These are phyloP conservation scores for Sylvia atricapilla DNA, from an alignment of 2,113 vertebrate species.

Conservation along the genomic window DNA sequence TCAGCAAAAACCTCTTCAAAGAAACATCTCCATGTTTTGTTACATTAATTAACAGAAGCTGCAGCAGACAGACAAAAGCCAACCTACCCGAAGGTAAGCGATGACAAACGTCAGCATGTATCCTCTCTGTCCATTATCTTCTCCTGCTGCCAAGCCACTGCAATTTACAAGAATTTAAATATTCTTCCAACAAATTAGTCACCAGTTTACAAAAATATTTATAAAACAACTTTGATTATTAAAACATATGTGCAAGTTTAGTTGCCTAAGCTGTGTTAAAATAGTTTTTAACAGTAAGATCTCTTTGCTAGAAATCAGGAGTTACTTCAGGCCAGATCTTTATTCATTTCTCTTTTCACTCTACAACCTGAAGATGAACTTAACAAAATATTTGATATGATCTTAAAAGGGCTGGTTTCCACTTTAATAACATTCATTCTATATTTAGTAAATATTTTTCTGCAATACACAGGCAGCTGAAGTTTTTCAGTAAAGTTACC, in stretches of 20 bases:
- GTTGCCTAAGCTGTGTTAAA: not conserved
- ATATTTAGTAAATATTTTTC: not conserved
- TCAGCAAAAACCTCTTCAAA: not conserved
- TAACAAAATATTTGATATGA: not conserved
- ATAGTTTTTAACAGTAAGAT: not conserved
- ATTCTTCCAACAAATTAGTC: constrained; percentile 23
- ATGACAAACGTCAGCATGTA: constrained; percentile 99
- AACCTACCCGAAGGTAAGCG: constrained; percentile 95
- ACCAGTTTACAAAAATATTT: not conserved
- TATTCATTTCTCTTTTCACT: not conserved
- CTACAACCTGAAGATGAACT: not conserved
- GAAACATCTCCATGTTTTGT: not conserved
- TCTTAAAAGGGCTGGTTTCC: not conserved
- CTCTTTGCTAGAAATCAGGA: not conserved
- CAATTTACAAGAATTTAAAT: constrained; percentile 78
- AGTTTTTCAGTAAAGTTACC: not conserved
- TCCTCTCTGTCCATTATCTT: constrained; percentile 98
- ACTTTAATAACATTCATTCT: not conserved
- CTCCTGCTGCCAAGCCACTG: constrained; percentile 97
- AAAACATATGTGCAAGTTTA: not conserved
- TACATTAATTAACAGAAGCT: not conserved
- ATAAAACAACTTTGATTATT: not conserved
- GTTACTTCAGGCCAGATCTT: not conserved
- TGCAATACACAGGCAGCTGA: not conserved
- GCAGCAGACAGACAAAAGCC: constrained; percentile 20